A percentile compares a stretch with the other conserved stretches of the same genome.
phyloP scores from a whole-genome alignment of 2,888 invertebrate genomes.

The Leptodirus hochenwartii region DNA sequence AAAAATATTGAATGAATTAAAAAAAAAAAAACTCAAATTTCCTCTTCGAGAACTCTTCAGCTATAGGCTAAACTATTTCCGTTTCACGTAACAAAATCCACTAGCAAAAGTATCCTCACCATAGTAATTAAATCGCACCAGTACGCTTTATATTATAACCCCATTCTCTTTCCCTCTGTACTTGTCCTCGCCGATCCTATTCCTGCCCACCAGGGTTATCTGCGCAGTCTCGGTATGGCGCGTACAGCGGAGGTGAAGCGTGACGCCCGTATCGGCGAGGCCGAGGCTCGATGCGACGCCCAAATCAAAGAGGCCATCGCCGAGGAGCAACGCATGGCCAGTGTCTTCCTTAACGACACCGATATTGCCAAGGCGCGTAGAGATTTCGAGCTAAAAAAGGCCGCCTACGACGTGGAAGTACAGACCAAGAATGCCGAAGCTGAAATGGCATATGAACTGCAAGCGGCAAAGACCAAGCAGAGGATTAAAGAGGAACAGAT shows the following conservation, averaged over 20 bases:
- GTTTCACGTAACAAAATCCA: too few species aligned
- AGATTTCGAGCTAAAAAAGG: constrained; percentile 93
- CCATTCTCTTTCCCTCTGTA: too few species aligned
- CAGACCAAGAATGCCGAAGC: constrained; percentile 89
- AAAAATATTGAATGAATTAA: too few species aligned
- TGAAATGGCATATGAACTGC: constrained; percentile 81
- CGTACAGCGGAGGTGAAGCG: constrained; percentile 88
- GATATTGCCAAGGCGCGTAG: constrained; percentile 94
- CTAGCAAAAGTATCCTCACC: too few species aligned
- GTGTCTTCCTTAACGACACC: constrained; percentile 85
- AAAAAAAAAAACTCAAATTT: too few species aligned
- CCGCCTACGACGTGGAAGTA: constrained; percentile 92
- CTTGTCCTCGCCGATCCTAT: too few species aligned
- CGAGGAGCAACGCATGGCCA: constrained; percentile 90
- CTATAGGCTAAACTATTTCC: too few species aligned
- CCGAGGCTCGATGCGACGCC: constrained; percentile 85
- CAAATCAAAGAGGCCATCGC: constrained; percentile 89
- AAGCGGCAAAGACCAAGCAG: constrained; percentile 91
- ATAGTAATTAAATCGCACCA: too few species aligned
- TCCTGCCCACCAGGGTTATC: constrained; percentile 66
- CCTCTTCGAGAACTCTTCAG: too few species aligned
- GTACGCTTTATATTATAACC: too few species aligned
- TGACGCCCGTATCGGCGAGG: constrained; percentile 93
- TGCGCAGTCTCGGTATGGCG: constrained; percentile 88
- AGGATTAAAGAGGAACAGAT: constrained; percentile 85